A percentile compares a stretch with the other conserved stretches of the same genome.
phyloP scores from a whole-genome alignment of 2,888 invertebrate genomes.

The Cataglyphis rosenhaueri region DNA sequence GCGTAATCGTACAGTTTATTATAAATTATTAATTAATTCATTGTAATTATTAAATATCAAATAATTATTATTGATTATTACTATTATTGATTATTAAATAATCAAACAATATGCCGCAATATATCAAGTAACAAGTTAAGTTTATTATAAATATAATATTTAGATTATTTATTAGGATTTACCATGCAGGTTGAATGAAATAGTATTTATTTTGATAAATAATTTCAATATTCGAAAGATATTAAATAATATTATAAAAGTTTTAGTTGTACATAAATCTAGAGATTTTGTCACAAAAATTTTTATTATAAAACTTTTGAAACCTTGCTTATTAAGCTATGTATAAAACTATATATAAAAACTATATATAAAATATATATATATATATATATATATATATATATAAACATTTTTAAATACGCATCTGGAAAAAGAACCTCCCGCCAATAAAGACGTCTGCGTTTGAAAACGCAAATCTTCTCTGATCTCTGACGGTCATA shows the following conservation, averaged over 20 bases:
- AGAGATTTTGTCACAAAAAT: not conserved
- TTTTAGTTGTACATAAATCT: not conserved
- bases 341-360: not conserved
- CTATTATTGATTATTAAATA: slow-evolving; percentile 37
- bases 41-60: slow-evolving; percentile 26
- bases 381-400: not conserved
- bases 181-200: slow-evolving; percentile 8
- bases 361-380: not conserved
- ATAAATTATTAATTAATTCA: slow-evolving; percentile 12
- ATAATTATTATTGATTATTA: not conserved
- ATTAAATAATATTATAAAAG: not conserved
- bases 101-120: slow-evolving; percentile 25
- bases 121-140: slow-evolving; percentile 36
- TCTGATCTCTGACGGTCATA: slow-evolving; percentile 66
- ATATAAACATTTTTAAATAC: slow-evolving; percentile 48
- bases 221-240: not conserved
- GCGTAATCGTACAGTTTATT: not conserved
- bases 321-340: not conserved
- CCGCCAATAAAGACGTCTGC: slow-evolving; percentile 56
- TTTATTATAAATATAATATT: not conserved
- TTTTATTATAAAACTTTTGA: not conserved
- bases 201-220: slow-evolving; percentile 16
- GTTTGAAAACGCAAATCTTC: slow-evolving; percentile 61
- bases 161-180: slow-evolving; percentile 12
- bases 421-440: slow-evolving; percentile 53